Evolutionary conservation across 2,797 vertebrate species (phyloP).

Genomic region (Oreortyx pictus): DNA sequence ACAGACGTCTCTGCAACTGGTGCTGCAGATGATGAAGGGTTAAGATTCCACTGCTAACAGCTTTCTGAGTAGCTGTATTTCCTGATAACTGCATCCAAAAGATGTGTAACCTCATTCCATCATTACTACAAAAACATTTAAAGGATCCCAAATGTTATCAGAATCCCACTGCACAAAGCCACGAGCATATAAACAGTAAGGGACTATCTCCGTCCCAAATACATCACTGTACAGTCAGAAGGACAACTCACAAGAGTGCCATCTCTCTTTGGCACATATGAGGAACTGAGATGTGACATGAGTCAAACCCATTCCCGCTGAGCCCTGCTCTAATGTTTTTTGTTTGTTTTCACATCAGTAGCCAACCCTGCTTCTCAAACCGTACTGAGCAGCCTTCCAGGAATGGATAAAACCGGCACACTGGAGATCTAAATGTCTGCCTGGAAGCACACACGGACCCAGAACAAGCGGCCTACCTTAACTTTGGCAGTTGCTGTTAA

Average conservation of each 20-base stretch:
- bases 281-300: background rate
- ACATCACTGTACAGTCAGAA: background rate
- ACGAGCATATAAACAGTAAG: background rate
- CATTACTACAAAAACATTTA: background rate
- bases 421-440: background rate
- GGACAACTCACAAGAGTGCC: background rate
- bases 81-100: background rate
- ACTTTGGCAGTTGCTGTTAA: constrained; percentile 96
- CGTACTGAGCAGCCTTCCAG: background rate
- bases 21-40: background rate
- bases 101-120: background rate
- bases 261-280: background rate
- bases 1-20: background rate
- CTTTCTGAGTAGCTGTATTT: background rate
- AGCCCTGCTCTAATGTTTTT: background rate
- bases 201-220: background rate
- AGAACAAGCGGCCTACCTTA: constrained; percentile 83
- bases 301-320: background rate
- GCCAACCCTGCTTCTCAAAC: background rate
- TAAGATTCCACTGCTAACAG: background rate
- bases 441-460: rapidly evolving
- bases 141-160: background rate
- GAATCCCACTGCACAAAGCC: background rate
- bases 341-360: background rate
- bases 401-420: rapidly evolving